Evolutionary conservation across 2,113 vertebrate species (phyloP), one percentile per base, ranked within the genome.

Genomic region (Syngnathoides biaculeatus): DNA sequence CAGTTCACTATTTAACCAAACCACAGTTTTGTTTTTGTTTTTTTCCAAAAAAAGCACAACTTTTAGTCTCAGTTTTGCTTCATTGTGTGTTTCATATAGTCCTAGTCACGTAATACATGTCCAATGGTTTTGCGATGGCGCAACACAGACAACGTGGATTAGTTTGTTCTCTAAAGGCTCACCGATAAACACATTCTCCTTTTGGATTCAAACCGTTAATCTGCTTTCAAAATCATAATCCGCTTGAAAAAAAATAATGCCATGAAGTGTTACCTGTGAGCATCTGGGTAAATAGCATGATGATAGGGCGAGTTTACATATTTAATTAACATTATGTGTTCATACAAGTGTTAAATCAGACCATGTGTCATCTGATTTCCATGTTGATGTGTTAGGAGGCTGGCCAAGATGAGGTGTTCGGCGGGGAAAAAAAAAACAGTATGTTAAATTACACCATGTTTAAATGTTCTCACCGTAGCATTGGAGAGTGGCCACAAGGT

Each of bases 381-480:
- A 39, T 61, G n/a, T 8, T 61, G 35, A 61, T 42, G 38, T 22
- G 22, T 42, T 39, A 22, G 59, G 24, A 40, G 14, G 59, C 19
- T 39, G 38, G 58, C 58, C 58, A 39, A 60, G 4, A 39, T 60
- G 8, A 38, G 30, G 12, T 57, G 55, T 57, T 27, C 17, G 24
- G 26, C n/a, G n/a, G n/a, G n/a, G n/a, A n/a, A n/a, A n/a, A 26
- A 57, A 57, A 57, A 57, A 57, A 7, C 26, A 3, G 55, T 8
- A 17, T 19, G 55, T 27, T 57, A 35, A 30, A 57, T 57, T 15
- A 27, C 26, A 19, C 30, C 19, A 30, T 60, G 77, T 78, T 76
- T 56, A 45, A 60, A 83, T 75, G 55, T 79, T 58, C 67, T 66
- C 73, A 71, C 67, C 64, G 56, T 65, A 10, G 63, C 67, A 73